Evolutionary conservation across 2,113 vertebrate genomes (phyloP).

Genomic region (Macaca mulatta): DNA sequence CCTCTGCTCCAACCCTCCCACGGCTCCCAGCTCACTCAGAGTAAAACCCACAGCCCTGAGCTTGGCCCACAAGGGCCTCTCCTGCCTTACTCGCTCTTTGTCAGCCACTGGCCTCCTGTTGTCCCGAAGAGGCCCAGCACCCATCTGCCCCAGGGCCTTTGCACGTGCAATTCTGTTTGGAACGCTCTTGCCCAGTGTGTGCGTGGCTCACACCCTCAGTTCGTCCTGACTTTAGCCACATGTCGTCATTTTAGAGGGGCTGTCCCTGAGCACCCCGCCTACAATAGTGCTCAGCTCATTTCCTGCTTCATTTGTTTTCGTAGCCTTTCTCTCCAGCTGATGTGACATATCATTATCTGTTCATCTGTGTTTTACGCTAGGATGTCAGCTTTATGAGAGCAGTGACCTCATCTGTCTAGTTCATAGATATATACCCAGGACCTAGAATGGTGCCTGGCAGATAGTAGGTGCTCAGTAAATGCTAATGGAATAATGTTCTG

Average conservation of each 20-base stretch:
- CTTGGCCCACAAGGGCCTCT: neutral
- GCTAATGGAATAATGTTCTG: neutral
- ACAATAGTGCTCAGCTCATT: neutral
- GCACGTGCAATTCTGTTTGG: neutral
- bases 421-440: neutral
- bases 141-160: neutral
- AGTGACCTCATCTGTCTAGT: neutral
- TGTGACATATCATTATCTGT: accelerated
- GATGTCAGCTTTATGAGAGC: neutral
- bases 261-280: neutral
- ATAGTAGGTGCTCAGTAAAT: neutral
- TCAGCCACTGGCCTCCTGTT: neutral
- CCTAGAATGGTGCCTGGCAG: neutral
- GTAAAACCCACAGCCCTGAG: neutral
- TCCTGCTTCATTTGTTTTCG: neutral
- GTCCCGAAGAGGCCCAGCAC: neutral
- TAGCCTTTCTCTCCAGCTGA: neutral
- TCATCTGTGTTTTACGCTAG: neutral
- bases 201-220: neutral
- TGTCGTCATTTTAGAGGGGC: neutral
- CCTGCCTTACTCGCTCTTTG: neutral
- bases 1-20: neutral
- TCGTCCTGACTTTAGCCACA: neutral
- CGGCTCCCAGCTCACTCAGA: neutral
- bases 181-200: neutral